Evolutionary conservation across 2,113 vertebrate genomes (phyloP).

Genomic region (Chaetorhynchus papuensis): DNA sequence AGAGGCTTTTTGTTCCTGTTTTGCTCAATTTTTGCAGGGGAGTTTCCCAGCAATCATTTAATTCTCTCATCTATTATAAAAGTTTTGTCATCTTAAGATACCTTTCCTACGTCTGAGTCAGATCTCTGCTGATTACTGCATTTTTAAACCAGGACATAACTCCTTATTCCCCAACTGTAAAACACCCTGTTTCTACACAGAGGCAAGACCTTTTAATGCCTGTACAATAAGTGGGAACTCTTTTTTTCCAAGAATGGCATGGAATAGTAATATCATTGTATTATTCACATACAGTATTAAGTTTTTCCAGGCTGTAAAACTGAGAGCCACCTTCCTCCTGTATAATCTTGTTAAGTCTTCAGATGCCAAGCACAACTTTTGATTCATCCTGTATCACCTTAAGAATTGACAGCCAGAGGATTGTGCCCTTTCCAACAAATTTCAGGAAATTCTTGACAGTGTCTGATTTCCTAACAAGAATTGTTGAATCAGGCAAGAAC

Average conservation of each 20-base stretch:
- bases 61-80: neutral
- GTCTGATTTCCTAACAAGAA: neutral
- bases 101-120: neutral
- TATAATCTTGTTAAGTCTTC: neutral
- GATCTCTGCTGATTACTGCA: neutral
- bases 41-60: neutral
- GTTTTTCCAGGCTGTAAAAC: neutral
- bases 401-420: neutral
- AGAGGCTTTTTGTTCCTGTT: neutral
- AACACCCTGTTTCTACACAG: neutral
- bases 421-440: neutral
- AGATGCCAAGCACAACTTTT: neutral
- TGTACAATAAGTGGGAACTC: accelerated
- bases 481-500: neutral
- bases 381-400: neutral
- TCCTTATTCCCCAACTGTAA: neutral
- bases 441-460: neutral
- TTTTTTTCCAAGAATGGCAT: neutral
- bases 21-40: neutral
- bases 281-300: neutral
- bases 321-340: neutral
- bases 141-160: neutral
- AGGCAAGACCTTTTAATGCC: neutral
- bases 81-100: neutral
- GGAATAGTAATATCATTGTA: neutral